A percentile compares a stretch with the other conserved stretches of the same genome.
phyloP scores from a whole-genome alignment of 2,113 vertebrate genomes.

The Semnornis frantzii region DNA sequence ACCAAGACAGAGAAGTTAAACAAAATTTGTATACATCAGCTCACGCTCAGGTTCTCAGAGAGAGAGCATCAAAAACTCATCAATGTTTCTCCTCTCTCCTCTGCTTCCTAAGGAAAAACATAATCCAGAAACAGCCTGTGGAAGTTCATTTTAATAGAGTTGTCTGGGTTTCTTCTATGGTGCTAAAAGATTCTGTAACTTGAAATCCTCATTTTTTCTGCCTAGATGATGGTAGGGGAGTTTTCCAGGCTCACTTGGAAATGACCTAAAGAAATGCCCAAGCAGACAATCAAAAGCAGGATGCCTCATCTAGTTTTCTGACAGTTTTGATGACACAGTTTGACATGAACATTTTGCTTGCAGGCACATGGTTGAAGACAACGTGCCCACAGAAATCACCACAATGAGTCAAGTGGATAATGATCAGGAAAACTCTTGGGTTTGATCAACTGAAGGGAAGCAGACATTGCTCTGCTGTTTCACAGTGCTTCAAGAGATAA shows the following conservation, averaged over 20 bases:
- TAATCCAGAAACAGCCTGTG: neutral
- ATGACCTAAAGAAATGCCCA: neutral
- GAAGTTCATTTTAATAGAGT: neutral
- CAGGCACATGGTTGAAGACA: neutral
- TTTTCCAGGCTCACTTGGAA: neutral
- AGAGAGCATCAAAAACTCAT: neutral
- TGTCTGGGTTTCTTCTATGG: fast-evolving
- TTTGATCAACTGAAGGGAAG: neutral
- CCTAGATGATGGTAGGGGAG: neutral
- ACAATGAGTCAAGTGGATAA: fast-evolving
- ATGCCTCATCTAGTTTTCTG: neutral
- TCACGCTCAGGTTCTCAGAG: neutral
- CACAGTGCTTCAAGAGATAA: neutral
- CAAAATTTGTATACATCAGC: neutral
- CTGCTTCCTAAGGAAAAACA: neutral
- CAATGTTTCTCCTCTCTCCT: neutral
- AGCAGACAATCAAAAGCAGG: neutral
- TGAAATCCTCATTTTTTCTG: neutral
- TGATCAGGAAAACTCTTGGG: neutral
- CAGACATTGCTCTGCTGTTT: neutral
- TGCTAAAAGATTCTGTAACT: neutral
- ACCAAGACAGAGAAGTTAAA: neutral
- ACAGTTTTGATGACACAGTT: neutral
- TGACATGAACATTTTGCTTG: fast-evolving
- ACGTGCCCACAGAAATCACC: neutral